Base-by-base conservation (phyloP, 2,113 vertebrate genomes). In the Ascaphus truei region DNA sequence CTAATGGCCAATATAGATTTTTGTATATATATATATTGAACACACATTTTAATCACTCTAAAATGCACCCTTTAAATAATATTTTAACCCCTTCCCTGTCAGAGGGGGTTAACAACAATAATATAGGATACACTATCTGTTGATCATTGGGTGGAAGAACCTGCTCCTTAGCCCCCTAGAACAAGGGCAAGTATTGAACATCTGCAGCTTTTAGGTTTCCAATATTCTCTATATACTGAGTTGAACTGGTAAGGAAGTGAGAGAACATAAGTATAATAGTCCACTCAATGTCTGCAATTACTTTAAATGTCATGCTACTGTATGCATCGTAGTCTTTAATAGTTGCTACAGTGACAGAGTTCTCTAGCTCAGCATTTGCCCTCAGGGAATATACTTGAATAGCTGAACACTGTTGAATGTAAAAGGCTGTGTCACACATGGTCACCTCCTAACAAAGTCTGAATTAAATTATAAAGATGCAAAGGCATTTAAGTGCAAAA, bases 261-360 rank as follows among this genome's bases (percentile, higher is more conserved):
- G 11, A 53, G 20, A 39, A 4, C 33, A 20, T 29, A 18, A 66
- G 9, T 29, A 50, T 43, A 51, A 47, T n/a, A 50, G 45, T 30
- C 48, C 33, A 66, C 50, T 23, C 37, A 66, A 41, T 31, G 30
- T 30, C n/a, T 55, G 41, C 12, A 55, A 23, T 30, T 29, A 55
- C 50, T 55, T 16, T 55, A 66, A 66, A 55, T 55, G 50, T 43
- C 50, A 43, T 66, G 26, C 62, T 55, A n/a, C n/a, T n/a, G n/a
- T n/a, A 41, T 22, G 34, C 37, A 66, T 55, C 37, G 22, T 20
- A 50, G 30, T 55, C 36, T 55, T 66, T 55, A 53, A 51, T 53
- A 30, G 61, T 65, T 63, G 25, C 34, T 16, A 45, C 41, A 45
- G 20, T 52, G 31, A 64, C 51, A 64, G 23, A 27, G 10, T 65